These are phyloP conservation scores for Amphimedon queenslandica DNA, from an alignment of 37 sponge, comb jelly and placozoan genomes.

Conservation along the genomic window DNA sequence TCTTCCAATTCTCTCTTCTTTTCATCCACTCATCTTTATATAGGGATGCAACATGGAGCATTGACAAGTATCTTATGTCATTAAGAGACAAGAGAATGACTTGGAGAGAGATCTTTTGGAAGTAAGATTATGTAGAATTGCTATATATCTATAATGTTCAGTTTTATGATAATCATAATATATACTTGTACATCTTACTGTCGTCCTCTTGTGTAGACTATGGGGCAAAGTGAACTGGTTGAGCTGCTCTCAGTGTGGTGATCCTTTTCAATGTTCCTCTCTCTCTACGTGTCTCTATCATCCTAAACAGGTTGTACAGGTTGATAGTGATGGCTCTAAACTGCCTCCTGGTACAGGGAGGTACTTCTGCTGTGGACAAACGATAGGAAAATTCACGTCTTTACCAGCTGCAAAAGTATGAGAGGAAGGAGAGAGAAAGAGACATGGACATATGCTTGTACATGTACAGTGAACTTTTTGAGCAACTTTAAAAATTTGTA, in stretches of 20 bases:
- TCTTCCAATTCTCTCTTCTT: too few species aligned
- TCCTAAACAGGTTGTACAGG: slow-evolving; percentile 13
- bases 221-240: slow-evolving; percentile 70
- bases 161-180: too few species aligned
- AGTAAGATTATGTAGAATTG: slow-evolving; percentile 3
- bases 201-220: slow-evolving; percentile 17
- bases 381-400: slow-evolving; percentile 1
- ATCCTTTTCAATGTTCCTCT: slow-evolving; percentile 60
- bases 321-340: not conserved
- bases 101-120: slow-evolving; percentile 55
- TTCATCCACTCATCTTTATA: not conserved
- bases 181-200: too few species aligned
- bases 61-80: slow-evolving; percentile 35
- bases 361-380: slow-evolving; percentile 30
- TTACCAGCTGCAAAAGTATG: too few species aligned
- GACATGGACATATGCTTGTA: too few species aligned
- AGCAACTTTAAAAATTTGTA: too few species aligned
- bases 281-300: slow-evolving; percentile 40
- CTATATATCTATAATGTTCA: not conserved
- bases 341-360: not conserved
- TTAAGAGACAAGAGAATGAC: slow-evolving; percentile 37
- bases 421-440: too few species aligned
- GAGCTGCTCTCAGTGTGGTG: slow-evolving; percentile 34
- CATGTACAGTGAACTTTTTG: too few species aligned
- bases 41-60: slow-evolving; percentile 22